Evolutionary conservation across 30 jellyfish, hydroid and myxozoan genomes (phyloP), one percentile per base, ranked within the genome.

Genomic region (Haliclystus octoradiatus): DNA sequence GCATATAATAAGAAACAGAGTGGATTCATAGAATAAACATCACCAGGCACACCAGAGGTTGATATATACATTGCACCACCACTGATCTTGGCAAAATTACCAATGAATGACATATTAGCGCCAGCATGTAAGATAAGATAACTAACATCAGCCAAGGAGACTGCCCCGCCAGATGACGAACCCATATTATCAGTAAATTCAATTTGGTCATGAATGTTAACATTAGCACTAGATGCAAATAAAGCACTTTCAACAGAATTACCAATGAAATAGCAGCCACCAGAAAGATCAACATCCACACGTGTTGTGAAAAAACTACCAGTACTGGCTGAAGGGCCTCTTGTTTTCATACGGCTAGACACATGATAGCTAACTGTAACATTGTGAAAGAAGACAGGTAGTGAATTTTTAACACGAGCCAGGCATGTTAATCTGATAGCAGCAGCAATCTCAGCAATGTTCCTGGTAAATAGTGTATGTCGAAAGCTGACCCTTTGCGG

Each of bases 41-140:
- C 26, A 9, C 75, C 84, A 32, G 96, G 94, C 72, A 86, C 63
- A 34, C 96, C 96, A 49, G 79, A 31, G 1, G 92, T 46, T 24
- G 28, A 49, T 1, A 86, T 86, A 19, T 74, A 82, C 68, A 86
- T 28, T 2, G 94, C 96, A 1, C 96, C 96, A n/a, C 96, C 96
- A 26, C 65, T 65, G 26, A 52, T 53, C 24, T 31, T 74, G 5
- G 96, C 80, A 68, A 49, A 64, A 50, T 86, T 86, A 3, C 65
- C 94, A 14, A 31, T 60, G 60, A 78, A 86, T 22, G 35, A 31
- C 35, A 86, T 50, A 27, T 70, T 75, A 5, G 87, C 51, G 1
- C 79, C 79, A 0, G 92, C 78, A 61, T 68, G 33, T 64, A 86
- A 40, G 29, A 66, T 49, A 31, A 86, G 63, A 52, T 70, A 76